Conservation (phyloP, 2,797 vertebrate genomes). For the Melanotaenia parkinsoni region DNA sequence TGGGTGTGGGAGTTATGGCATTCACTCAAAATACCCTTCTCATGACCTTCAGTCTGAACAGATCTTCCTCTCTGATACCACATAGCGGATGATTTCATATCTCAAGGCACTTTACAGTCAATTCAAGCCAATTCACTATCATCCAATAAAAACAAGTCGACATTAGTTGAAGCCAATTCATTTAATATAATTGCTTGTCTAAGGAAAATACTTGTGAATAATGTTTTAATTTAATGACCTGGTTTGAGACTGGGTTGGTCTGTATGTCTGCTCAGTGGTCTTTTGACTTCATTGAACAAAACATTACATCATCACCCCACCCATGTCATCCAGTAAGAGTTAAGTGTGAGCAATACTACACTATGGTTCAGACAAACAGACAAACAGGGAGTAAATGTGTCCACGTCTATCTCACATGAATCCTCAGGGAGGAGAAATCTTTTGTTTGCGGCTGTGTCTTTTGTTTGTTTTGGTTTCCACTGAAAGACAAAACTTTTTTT, state of each 20-base stretch:
- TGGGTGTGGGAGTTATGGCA: constrained; percentile 76
- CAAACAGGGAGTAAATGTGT: constrained; percentile 46
- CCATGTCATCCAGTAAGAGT: constrained; percentile 40
- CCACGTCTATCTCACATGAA: constrained; percentile 44
- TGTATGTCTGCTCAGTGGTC: constrained; percentile 25
- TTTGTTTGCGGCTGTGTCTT: constrained; percentile 36
- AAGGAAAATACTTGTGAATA: too few relatives aligned
- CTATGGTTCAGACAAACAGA: constrained; percentile 42
- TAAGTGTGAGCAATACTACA: constrained; percentile 30
- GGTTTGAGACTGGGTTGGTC: neutral
- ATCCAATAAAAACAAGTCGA: too few relatives aligned
- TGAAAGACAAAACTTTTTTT: constrained; percentile 47
- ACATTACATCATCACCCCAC: constrained; percentile 63
- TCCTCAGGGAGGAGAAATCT: constrained; percentile 41
- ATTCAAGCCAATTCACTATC: too few relatives aligned
- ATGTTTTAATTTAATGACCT: too few relatives aligned
- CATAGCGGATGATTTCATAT: constrained; percentile 70
- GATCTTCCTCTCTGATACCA: constrained; percentile 68
- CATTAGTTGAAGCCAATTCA: too few relatives aligned
- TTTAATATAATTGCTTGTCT: too few relatives aligned
- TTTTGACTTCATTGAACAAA: constrained; percentile 48
- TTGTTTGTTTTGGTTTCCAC: constrained; percentile 72
- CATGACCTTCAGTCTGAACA: constrained; percentile 73
- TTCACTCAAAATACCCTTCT: constrained; percentile 78
- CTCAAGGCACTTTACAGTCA: too few relatives aligned